Conservation (phyloP, 2,113 vertebrate genomes). For the Nibea albiflora region DNA sequence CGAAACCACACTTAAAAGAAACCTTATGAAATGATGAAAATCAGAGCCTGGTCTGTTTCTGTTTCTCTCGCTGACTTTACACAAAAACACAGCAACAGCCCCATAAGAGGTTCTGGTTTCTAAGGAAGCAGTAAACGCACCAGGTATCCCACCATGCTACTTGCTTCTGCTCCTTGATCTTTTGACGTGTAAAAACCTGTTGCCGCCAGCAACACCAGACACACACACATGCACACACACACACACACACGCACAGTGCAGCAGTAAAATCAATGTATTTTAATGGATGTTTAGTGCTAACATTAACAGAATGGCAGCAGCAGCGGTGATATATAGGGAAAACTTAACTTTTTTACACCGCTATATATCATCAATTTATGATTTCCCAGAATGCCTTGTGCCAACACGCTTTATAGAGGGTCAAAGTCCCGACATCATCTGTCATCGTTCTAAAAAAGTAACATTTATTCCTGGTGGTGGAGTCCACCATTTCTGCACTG, state of each 20-base stretch:
- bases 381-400: not conserved
- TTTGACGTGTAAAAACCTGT: slow-evolving; percentile 56
- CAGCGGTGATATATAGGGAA: not conserved
- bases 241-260: not conserved
- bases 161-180: slow-evolving; percentile 67
- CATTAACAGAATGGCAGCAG: not conserved
- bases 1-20: not conserved
- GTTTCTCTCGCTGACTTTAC: slow-evolving; percentile 53
- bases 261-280: slow-evolving; percentile 46
- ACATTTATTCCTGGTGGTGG: not conserved
- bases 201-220: slow-evolving; percentile 49
- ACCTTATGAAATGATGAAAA: not conserved
- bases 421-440: not conserved
- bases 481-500: not conserved
- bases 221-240: slow-evolving; percentile 4
- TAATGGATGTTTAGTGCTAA: slow-evolving; percentile 13
- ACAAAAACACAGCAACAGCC: slow-evolving; percentile 56
- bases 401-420: not conserved
- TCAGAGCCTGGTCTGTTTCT: not conserved
- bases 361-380: not conserved
- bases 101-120: slow-evolving; percentile 63
- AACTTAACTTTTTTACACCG: not conserved
- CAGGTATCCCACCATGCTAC: slow-evolving; percentile 60
- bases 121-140: slow-evolving; percentile 72
- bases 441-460: not conserved